A percentile compares a stretch with the other conserved stretches of the same genome.
phyloP scores from a whole-genome alignment of 2,888 invertebrate species.

The Acleris sparsana region DNA sequence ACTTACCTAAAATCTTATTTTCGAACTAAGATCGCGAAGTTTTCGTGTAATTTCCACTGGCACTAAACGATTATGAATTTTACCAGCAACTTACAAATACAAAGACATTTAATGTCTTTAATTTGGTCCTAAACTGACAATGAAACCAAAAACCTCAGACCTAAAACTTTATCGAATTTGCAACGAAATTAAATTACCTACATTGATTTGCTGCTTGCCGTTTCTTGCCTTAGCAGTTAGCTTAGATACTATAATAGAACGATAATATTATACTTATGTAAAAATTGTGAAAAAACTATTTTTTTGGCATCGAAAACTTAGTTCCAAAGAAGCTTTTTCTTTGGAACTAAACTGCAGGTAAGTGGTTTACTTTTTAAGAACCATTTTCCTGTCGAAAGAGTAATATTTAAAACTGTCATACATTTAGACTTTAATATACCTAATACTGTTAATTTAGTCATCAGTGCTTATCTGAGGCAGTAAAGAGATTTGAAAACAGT shows the following conservation, averaged over 20 bases:
- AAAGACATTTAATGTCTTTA: constrained; percentile 28
- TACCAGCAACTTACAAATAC: constrained; percentile 5
- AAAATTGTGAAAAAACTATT: no score
- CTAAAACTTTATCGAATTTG: constrained; percentile 17
- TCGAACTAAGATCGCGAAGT: not conserved
- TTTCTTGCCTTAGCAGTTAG: constrained; percentile 37
- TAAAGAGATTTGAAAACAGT: no score
- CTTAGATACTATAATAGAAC: constrained; percentile 19
- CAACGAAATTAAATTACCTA: constrained; percentile 22
- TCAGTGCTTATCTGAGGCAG: no score
- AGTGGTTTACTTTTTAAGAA: not conserved
- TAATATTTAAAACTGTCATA: not conserved
- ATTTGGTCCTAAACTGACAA: constrained; percentile 34
- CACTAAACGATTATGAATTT: constrained; percentile 9
- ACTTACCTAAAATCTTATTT: constrained; percentile 10
- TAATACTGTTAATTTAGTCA: no score
- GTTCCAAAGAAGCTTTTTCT: constrained; percentile 53
- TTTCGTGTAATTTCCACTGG: constrained; percentile 9
- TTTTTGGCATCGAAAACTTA: no score
- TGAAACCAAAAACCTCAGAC: constrained; percentile 32
- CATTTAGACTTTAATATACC: not conserved
- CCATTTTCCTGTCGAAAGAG: not conserved
- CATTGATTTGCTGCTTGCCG: constrained; percentile 16
- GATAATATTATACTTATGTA: constrained; percentile 13
- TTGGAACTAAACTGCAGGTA: not conserved